A percentile compares a stretch with the other conserved stretches of the same genome.
Evolutionary conservation across 2,113 vertebrate genomes (phyloP).

Genomic region (Macquaria australasica): DNA sequence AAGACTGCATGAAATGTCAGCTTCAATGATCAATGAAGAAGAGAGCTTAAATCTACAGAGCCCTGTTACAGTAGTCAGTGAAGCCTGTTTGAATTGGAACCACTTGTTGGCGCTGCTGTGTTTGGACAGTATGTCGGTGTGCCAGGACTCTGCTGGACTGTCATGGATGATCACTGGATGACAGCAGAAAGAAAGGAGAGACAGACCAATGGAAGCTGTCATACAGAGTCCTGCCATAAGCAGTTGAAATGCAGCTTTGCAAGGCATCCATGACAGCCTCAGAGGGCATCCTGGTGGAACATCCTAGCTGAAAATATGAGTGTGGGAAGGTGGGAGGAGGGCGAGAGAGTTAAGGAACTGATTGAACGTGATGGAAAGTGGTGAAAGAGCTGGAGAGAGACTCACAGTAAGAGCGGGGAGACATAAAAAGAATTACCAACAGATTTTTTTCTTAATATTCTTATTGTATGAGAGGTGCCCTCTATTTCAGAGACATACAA

Average conservation of each 20-base stretch:
- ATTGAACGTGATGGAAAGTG: conserved; percentile 34
- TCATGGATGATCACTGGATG: conserved; percentile 29
- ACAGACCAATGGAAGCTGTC: conserved; percentile 45
- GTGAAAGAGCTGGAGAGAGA: conserved; percentile 5
- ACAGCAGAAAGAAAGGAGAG: conserved; percentile 18
- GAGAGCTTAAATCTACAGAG: neutral
- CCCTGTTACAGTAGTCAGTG: neutral
- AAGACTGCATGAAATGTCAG: no score
- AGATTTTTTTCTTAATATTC: conserved; percentile 30
- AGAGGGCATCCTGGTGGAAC: conserved; percentile 52
- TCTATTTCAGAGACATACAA: conserved; percentile 39
- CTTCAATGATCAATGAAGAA: neutral
- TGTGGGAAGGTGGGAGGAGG: neutral
- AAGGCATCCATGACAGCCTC: conserved; percentile 27
- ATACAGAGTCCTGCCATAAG: conserved; percentile 31
- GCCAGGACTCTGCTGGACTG: neutral
- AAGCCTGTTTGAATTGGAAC: neutral
- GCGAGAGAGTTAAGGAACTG: conserved; percentile 5
- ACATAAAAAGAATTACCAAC: conserved; percentile 11
- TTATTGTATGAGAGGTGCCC: conserved; percentile 17
- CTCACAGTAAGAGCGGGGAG: neutral
- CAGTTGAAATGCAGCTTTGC: conserved; percentile 43
- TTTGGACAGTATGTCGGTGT: conserved; percentile 6
- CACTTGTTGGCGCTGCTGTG: conserved; percentile 22
- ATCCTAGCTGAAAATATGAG: conserved; percentile 46